Conservation (phyloP, 2,888 invertebrate species). For the Alitta virens region DNA sequence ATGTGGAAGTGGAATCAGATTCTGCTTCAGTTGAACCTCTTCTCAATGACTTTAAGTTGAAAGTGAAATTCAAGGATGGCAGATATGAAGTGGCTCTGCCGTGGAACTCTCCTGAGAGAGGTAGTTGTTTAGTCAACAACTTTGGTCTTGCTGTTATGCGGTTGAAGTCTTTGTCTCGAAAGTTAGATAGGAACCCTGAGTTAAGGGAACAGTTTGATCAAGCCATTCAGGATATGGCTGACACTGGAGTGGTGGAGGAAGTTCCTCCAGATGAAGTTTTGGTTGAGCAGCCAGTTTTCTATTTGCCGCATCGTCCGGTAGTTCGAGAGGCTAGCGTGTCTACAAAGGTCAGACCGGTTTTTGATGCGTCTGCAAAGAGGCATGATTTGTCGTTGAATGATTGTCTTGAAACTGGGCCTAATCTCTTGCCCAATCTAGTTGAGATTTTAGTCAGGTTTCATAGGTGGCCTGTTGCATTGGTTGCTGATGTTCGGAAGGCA, state of each 20-base stretch:
- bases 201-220: not conserved
- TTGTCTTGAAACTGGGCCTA: conserved; percentile 14
- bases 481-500: conserved; percentile 8
- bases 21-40: not conserved
- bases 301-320: conserved; percentile 3
- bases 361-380: conserved; percentile 1
- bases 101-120: not conserved
- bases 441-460: conserved; percentile 10
- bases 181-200: not conserved
- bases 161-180: not conserved
- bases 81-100: conserved; percentile 2
- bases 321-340: not conserved
- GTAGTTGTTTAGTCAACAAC: too few relatives aligned
- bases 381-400: conserved; percentile 2
- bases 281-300: not conserved
- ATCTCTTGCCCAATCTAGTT: not conserved
- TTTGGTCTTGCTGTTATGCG: not conserved
- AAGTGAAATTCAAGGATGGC: not conserved
- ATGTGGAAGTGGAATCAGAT: not conserved
- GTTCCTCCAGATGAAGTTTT: not conserved
- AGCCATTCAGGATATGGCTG: not conserved
- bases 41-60: not conserved
- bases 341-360: conserved; percentile 3
- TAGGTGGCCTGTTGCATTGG: conserved; percentile 8
- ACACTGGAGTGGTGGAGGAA: not conserved